Percentiles rank a stretch among this genome's conserved stretches.
Evolutionary conservation across 1,140 invertebrate genomes (phyloP).

Genomic region (Drosophila ohnishii): DNA sequence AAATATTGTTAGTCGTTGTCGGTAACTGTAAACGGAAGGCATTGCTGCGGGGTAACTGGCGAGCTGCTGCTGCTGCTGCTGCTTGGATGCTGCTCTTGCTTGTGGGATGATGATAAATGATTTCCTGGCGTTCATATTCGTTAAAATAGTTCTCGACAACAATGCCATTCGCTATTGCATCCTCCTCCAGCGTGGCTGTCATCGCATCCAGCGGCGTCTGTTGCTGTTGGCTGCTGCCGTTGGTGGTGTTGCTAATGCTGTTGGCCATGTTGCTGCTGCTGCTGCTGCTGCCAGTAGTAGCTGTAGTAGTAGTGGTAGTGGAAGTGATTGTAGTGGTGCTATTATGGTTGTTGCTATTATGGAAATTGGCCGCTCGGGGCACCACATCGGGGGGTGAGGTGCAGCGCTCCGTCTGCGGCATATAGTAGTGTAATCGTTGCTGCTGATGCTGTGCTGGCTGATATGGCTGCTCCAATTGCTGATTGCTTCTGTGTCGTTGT

Average conservation of each 20-base stretch:
- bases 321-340: constrained; percentile 14
- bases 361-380: constrained; percentile 76
- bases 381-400: constrained; percentile 78
- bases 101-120: constrained; percentile 79
- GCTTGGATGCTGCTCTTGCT: constrained; percentile 36
- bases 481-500: constrained; percentile 74
- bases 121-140: constrained; percentile 82
- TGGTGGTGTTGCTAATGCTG: constrained; percentile 22
- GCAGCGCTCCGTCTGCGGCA: constrained; percentile 64
- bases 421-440: constrained; percentile 71
- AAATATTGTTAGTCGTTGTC: constrained; percentile 76
- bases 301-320: constrained; percentile 14
- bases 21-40: constrained; percentile 69
- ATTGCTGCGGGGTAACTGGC: constrained; percentile 46
- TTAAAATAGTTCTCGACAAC: constrained; percentile 82
- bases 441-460: constrained; percentile 58
- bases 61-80: constrained; percentile 21
- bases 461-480: constrained; percentile 72
- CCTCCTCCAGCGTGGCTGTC: constrained; percentile 26
- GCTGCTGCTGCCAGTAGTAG: constrained; percentile 10
- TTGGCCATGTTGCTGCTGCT: constrained; percentile 9
- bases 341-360: constrained; percentile 58
- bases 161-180: constrained; percentile 59
- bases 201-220: constrained; percentile 36
- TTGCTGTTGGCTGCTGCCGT: constrained; percentile 25